Base-by-base conservation (phyloP, 1,140 invertebrate genomes). In the Conus ventricosus region DNA sequence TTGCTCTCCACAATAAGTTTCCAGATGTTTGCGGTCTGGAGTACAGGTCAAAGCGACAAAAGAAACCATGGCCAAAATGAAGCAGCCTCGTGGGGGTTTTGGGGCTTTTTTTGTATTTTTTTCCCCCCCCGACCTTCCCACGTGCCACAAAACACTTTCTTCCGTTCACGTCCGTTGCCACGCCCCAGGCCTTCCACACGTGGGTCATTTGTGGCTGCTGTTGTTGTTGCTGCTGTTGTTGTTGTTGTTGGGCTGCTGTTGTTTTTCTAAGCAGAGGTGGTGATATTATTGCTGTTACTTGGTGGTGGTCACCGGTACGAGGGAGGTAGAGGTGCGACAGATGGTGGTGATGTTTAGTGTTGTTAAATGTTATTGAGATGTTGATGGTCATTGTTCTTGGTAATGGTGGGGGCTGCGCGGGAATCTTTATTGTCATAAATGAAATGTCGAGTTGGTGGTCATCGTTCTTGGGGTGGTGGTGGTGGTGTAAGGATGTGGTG, bases 91-190 rank as follows among this genome's bases (percentile, higher is more conserved):
- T 4, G 84, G 87, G 57, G 87, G 87, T 25, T 84, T 84, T 75
- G n/a, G n/a, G n/a, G n/a, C n/a, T n/a, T n/a, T n/a, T n/a, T n/a
- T n/a, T n/a, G n/a, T n/a, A n/a, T n/a, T n/a, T n/a, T n/a, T n/a
- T n/a, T n/a, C n/a, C n/a, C n/a, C n/a, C n/a, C 87, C 87, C 39
- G 87, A 88, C 82, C 53, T 84, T 81, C 78, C 67, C 71, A 82
- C 88, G 85, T 51, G 27, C 63, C 71, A 57, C 27, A 17, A 13
- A 60, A 87, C 71, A n/a, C 55, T 51, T 78, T n/a, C n/a, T n/a
- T n/a, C n/a, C 76, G 7, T 0, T 25, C 7, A 7, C 67, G 0
- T 81, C 39, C 27, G 80, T 53, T 23, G 10, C 51, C 20, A 4
- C 4, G 25, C 7, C 80, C n/a, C 75, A 87, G 6, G 76, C 8